A percentile compares a stretch with the other conserved stretches of the same genome.
Conservation (phyloP, 2,113 vertebrate species). For the Stercorarius parasiticus region DNA sequence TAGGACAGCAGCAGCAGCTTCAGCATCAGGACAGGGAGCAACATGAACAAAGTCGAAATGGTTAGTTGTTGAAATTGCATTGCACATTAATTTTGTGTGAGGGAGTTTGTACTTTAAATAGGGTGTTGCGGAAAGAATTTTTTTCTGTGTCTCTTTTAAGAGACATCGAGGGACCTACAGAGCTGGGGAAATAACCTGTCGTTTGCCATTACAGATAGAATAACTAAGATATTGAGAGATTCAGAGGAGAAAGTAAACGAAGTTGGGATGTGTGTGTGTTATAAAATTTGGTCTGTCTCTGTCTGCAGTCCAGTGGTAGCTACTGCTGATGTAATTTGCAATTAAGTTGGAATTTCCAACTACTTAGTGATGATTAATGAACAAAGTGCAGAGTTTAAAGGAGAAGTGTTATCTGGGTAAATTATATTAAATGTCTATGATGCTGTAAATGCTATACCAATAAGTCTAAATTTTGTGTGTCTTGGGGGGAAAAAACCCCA, state of each 20-base stretch:
- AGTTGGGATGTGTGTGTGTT: background rate
- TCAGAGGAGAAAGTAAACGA: background rate
- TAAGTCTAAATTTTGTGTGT: background rate
- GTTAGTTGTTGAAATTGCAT: conserved; percentile 63
- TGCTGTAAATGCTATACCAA: background rate
- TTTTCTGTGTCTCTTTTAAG: background rate
- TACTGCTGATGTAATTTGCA: background rate
- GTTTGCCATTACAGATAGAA: background rate
- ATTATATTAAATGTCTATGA: background rate
- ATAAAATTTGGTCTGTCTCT: background rate
- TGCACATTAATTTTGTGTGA: background rate
- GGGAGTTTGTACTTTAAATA: background rate
- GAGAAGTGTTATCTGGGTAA: background rate
- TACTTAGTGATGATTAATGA: background rate
- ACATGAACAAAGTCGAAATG: conserved; percentile 86
- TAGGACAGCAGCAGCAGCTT: conserved; percentile 84
- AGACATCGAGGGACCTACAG: background rate
- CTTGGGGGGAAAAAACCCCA: background rate
- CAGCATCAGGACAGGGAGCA: conserved; percentile 87
- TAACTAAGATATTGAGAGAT: background rate
- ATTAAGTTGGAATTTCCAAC: background rate
- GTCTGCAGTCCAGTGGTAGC: background rate
- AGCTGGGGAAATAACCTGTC: background rate
- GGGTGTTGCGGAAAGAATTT: background rate
- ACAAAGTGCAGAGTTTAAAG: background rate